A percentile compares a stretch with the other conserved stretches of the same genome.
These are phyloP conservation scores for Ecliptopera silaceata DNA, from an alignment of 2,888 invertebrate genomes.

Conservation along the genomic window DNA sequence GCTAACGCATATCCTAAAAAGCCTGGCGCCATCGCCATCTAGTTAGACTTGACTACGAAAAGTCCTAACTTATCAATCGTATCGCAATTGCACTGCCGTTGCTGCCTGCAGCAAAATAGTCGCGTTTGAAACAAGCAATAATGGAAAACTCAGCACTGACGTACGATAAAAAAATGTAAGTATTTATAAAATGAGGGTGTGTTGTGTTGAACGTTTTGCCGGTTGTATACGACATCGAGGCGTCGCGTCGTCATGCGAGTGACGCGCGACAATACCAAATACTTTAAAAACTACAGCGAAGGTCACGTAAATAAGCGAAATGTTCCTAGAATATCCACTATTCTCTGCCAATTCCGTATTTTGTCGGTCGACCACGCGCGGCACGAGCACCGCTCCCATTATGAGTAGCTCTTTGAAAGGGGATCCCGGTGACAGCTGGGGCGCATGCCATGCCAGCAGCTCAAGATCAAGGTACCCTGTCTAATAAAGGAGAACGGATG, in stretches of 20 bases:
- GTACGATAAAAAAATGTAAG: too few relatives aligned
- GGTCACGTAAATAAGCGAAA: not conserved
- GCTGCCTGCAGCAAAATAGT: too few relatives aligned
- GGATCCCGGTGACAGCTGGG: constrained; percentile 8
- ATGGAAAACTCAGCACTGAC: too few relatives aligned
- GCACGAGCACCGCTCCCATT: not conserved
- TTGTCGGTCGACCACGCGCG: not conserved
- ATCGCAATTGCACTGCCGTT: too few relatives aligned
- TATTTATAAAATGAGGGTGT: not conserved
- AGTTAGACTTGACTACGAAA: too few relatives aligned
- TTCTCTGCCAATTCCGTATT: constrained; percentile 9
- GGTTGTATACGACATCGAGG: not conserved
- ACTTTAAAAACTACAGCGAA: not conserved
- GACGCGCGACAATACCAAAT: not conserved
- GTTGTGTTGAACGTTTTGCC: not conserved
- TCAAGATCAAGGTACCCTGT: constrained; percentile 9
- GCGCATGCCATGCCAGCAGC: constrained; percentile 7
- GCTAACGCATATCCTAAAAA: too few relatives aligned
- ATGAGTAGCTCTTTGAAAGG: not conserved
- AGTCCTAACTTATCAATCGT: too few relatives aligned
- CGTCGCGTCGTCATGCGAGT: not conserved
- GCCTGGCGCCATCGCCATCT: too few relatives aligned
- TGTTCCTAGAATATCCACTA: constrained; percentile 1
- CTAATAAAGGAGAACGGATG: not conserved
- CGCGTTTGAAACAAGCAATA: too few relatives aligned